Conservation (phyloP, 2,113 vertebrate genomes). For the Callorhinus ursinus region DNA sequence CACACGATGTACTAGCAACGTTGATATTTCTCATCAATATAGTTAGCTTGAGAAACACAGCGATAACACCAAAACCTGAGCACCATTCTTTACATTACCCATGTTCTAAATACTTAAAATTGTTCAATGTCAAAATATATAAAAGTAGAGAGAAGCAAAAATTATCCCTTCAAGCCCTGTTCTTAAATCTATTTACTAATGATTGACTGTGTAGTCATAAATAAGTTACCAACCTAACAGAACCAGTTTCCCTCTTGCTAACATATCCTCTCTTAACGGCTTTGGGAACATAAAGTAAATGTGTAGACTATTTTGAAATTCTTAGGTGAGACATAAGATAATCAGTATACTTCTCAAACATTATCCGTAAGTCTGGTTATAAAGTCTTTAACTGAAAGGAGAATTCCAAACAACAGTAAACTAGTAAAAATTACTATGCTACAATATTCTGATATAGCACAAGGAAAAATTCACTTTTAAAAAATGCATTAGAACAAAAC, state of each 20-base stretch:
- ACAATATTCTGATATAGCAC: neutral
- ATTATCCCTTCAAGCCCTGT: neutral
- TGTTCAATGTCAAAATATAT: neutral
- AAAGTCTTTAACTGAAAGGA: neutral
- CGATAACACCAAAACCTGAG: neutral
- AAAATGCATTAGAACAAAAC: neutral
- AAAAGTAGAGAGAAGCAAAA: slow-evolving; percentile 16
- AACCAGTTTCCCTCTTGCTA: neutral
- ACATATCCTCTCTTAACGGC: neutral
- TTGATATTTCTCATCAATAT: neutral
- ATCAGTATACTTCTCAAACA: neutral
- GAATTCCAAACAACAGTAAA: neutral
- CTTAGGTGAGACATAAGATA: neutral
- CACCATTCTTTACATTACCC: neutral
- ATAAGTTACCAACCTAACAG: neutral
- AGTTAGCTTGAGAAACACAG: neutral
- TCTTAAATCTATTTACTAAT: neutral
- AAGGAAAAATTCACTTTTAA: neutral
- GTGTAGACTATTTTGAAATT: neutral
- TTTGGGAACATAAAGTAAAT: neutral
- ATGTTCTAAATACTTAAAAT: neutral
- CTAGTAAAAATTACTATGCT: neutral
- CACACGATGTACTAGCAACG: neutral
- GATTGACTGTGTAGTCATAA: neutral
- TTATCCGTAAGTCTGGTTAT: neutral